Evolutionary conservation across 2,888 invertebrate species (phyloP), one percentile per base, ranked within the genome.

Genomic region (Diploptera punctata): DNA sequence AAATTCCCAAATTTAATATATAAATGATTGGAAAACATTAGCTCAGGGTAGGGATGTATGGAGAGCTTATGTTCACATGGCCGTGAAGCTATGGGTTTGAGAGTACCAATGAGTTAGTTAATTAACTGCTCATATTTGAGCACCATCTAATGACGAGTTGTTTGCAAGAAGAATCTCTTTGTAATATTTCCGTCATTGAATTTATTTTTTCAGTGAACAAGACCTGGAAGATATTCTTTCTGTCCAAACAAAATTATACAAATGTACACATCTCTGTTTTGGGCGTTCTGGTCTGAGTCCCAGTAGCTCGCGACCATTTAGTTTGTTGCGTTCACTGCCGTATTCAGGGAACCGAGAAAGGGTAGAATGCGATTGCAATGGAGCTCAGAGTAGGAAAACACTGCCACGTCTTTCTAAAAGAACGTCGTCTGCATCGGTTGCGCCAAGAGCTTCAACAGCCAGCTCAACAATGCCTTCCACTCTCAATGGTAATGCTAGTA

Each of bases 221-320:
- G 92, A 92, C 80, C 82, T 93, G 62, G 92, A 92, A 78, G 92
- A 92, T 80, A 88, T 92, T 31, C 82, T 92, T 18, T 86, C 91
- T 13, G 82, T 88, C 4, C 86, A 89, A 74, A 86, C 89, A 24
- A 84, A 84, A 74, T 83, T 85, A 77, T 88, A 89, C 81, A 86
- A 87, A 78, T 88, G 87, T 80, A 85, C 86, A 75, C 86, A 87
- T 26, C 85, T 87, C 73, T 89, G 89, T 81, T 83, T 90, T 67
- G 88, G 89, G 0, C 87, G 88, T 78, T 81, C 84, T 10, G 85
- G 87, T 13, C 75, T 77, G 2, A 75, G 75, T 3, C 54, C 70
- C n/a, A 44, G n/a, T n/a, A 61, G 44, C 24, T 9, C 47, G n/a
- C 70, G 65, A 13, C 65, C 73, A 18, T 52, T 73, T 38, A 62